Conservation (phyloP, 2,797 vertebrate species). For the Mus minutoides region DNA sequence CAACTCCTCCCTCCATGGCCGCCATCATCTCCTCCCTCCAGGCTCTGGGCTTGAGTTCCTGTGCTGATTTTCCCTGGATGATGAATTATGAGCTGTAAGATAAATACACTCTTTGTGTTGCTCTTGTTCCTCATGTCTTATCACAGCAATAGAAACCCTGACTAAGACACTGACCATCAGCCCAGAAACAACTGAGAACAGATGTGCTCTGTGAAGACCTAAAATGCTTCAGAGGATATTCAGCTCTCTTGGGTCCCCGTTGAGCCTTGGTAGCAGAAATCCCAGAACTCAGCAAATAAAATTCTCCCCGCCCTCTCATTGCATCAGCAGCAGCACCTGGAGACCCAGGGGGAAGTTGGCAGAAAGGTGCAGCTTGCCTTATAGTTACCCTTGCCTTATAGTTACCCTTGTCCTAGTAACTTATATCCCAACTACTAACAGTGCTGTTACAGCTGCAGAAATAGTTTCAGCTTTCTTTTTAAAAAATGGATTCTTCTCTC, state of each 20-base stretch:
- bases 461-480: conserved; percentile 17
- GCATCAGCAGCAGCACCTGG: not conserved
- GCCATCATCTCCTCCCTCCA: not conserved
- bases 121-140: too few species aligned
- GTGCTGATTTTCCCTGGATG: not conserved
- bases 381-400: not conserved
- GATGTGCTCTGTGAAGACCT: not conserved
- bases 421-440: conserved; percentile 10
- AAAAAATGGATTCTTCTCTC: not conserved
- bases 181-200: not conserved
- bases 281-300: not conserved
- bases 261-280: not conserved
- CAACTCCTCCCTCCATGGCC: not conserved
- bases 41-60: not conserved
- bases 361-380: not conserved
- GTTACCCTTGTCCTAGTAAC: not conserved
- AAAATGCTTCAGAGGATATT: not conserved
- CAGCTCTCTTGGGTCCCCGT: not conserved
- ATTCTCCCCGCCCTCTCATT: not conserved
- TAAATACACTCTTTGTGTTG: not conserved
- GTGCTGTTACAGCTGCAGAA: not conserved
- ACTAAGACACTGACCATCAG: not conserved
- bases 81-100: not conserved
- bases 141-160: too few species aligned
- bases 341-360: not conserved